Percentiles rank a stretch among this genome's conserved stretches.
Evolutionary conservation across 2,113 vertebrate species (phyloP).

Genomic region (Nycticryphes semicollaris): DNA sequence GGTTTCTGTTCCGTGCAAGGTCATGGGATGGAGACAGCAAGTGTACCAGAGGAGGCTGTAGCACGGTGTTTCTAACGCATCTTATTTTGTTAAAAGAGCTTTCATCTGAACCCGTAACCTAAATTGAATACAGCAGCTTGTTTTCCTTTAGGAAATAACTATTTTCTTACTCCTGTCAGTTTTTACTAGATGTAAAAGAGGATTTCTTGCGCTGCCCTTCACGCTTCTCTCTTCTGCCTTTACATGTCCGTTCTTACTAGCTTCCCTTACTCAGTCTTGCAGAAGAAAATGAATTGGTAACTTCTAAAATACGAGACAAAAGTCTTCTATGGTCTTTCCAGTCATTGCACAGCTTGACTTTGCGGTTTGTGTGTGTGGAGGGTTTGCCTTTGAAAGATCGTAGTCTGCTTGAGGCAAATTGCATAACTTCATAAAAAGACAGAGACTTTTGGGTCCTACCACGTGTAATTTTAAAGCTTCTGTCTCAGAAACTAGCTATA

Average conservation of each 20-base stretch:
- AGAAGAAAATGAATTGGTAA: background rate
- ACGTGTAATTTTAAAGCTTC: background rate
- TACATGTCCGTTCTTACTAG: background rate
- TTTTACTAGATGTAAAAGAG: background rate
- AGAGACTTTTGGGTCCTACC: background rate
- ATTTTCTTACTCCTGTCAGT: background rate
- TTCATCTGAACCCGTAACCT: background rate
- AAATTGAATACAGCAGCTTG: background rate
- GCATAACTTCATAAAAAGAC: background rate
- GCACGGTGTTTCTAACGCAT: background rate
- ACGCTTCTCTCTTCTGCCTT: background rate
- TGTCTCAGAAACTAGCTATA: background rate
- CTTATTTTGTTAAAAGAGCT: background rate
- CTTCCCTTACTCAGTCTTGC: background rate
- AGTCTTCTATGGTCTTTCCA: background rate
- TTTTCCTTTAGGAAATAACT: background rate
- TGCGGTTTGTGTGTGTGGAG: background rate
- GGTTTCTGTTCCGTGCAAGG: background rate
- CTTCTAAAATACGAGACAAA: background rate
- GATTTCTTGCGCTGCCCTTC: background rate
- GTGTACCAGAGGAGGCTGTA: background rate
- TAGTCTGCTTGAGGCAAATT: background rate
- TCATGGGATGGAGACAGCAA: background rate
- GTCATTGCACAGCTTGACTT: background rate
- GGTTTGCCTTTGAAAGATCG: background rate